These are phyloP conservation scores for Drosophila pruinosa DNA, from an alignment of 1,140 invertebrate species.

Conservation along the genomic window DNA sequence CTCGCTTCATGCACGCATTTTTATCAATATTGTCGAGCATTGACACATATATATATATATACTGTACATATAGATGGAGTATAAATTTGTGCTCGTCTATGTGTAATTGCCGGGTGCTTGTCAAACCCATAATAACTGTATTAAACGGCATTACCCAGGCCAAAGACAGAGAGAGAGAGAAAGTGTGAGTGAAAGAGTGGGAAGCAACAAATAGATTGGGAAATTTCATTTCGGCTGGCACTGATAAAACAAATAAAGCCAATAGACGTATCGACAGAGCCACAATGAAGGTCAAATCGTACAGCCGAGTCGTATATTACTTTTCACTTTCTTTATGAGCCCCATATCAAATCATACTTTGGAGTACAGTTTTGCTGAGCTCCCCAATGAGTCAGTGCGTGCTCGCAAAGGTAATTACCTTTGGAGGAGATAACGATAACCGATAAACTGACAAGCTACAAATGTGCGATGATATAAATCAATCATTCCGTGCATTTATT, in stretches of 20 bases:
- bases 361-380: not conserved
- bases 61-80: slow-evolving; percentile 27
- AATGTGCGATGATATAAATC: slow-evolving; percentile 22
- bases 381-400: slow-evolving; percentile 11
- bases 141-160: slow-evolving; percentile 49
- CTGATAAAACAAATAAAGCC: slow-evolving; percentile 1
- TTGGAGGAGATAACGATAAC: not conserved
- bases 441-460: not conserved
- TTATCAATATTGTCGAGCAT: slow-evolving; percentile 60
- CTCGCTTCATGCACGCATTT: slow-evolving; percentile 39
- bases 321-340: slow-evolving; percentile 23
- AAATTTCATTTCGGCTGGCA: not conserved
- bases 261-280: not conserved
- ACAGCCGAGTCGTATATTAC: not conserved
- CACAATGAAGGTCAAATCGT: slow-evolving; percentile 15
- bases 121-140: slow-evolving; percentile 57
- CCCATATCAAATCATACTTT: not conserved
- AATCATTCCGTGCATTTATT: not conserved
- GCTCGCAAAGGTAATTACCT: not conserved
- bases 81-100: slow-evolving; percentile 15
- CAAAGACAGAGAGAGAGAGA: not conserved
- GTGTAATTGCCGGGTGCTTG: slow-evolving; percentile 50
- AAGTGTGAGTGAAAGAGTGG: not conserved
- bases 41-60: slow-evolving; percentile 35
- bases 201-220: not conserved